A percentile compares a stretch with the other conserved stretches of the same genome.
Evolutionary conservation across 1,140 invertebrate genomes (phyloP).

Genomic region (Meloidogyne floridensis): DNA sequence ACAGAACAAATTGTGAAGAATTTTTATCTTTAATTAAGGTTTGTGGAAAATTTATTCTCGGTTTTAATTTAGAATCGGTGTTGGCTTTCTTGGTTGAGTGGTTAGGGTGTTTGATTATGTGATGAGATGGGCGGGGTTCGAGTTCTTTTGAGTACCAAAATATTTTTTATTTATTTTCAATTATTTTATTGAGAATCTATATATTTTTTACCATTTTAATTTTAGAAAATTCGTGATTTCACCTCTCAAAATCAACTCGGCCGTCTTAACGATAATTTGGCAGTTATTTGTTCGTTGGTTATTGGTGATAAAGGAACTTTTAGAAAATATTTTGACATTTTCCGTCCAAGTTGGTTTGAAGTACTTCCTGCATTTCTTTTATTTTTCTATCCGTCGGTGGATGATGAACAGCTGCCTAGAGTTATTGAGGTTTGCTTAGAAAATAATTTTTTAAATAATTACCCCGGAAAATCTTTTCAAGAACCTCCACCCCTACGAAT

Average conservation of each 20-base stretch:
- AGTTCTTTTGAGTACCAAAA: accelerated
- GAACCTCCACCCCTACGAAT: too few species aligned
- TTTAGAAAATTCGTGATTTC: conserved; percentile 19
- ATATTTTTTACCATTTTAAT: neutral
- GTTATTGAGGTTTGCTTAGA: conserved; percentile 20
- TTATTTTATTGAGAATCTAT: too few species aligned
- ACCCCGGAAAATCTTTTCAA: too few species aligned
- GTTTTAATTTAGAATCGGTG: neutral
- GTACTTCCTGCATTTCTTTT: conserved; percentile 24
- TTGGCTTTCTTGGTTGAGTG: neutral
- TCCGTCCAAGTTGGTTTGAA: conserved; percentile 32
- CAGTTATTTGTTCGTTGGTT: conserved; percentile 26
- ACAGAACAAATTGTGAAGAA: conserved; percentile 25
- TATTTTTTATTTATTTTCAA: too few species aligned
- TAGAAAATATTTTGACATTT: conserved; percentile 27
- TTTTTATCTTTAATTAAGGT: conserved; percentile 12
- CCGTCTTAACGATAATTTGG: conserved; percentile 27
- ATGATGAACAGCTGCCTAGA: conserved; percentile 23
- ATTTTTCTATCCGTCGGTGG: conserved; percentile 11
- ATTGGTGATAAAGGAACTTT: conserved; percentile 31
- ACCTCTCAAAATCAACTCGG: conserved; percentile 9
- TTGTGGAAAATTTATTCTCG: conserved; percentile 13
- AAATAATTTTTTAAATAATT: too few species aligned
- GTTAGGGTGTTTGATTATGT: too few species aligned
- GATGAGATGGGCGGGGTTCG: too few species aligned